Conservation (phyloP, 2,888 invertebrate genomes). For the Caenorhabditis sp. region DNA sequence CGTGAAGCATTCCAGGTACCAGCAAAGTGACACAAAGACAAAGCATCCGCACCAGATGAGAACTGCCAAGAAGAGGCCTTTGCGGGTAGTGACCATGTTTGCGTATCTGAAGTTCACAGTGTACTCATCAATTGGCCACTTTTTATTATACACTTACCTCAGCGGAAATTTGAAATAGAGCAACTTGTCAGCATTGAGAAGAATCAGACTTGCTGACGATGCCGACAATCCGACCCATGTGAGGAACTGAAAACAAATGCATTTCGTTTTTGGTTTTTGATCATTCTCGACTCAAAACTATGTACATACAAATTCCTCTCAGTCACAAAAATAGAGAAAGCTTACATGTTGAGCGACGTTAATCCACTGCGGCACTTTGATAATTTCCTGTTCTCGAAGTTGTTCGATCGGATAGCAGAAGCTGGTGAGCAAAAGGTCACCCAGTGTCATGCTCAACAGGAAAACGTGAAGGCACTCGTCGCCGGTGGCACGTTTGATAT, state of each 20-base stretch:
- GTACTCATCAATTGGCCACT: background rate
- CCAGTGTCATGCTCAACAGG: conserved; percentile 75
- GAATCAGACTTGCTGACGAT: conserved; percentile 75
- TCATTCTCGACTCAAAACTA: too few relatives aligned
- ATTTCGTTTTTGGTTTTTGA: background rate
- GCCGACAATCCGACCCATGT: conserved; percentile 77
- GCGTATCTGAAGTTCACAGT: conserved; percentile 68
- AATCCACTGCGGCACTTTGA: conserved; percentile 55
- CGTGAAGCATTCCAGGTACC: conserved; percentile 65
- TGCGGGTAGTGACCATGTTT: conserved; percentile 69
- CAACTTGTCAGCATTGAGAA: conserved; percentile 77
- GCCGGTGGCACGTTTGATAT: conserved; percentile 69
- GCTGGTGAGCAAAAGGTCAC: conserved; percentile 76
- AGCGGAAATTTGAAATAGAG: conserved; percentile 77
- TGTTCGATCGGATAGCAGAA: conserved; percentile 77
- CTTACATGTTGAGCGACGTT: conserved; percentile 56
- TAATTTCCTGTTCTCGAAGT: conserved; percentile 55
- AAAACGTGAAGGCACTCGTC: conserved; percentile 78
- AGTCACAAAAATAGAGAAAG: conserved; percentile 14
- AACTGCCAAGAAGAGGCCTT: conserved; percentile 67
- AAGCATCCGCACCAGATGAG: conserved; percentile 70
- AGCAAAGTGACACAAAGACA: conserved; percentile 72
- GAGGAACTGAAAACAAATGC: conserved; percentile 62
- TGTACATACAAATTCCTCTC: too few relatives aligned
- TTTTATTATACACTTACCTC: conserved; percentile 65